Base-by-base conservation (phyloP, 2,113 vertebrate species). In the Nicator chloris region DNA sequence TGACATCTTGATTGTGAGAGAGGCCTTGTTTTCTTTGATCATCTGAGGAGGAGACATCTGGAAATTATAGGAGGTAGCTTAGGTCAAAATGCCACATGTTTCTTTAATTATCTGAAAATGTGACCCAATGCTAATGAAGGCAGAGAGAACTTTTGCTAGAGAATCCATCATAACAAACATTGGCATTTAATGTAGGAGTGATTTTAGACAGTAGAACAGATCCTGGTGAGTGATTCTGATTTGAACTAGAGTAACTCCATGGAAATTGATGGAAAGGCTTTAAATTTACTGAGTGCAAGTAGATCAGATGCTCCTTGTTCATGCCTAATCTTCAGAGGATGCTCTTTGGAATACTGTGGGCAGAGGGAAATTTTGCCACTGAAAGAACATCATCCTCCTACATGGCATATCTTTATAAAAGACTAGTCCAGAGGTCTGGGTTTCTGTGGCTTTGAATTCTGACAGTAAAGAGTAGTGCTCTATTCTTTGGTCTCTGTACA, bases 11-110 rank as follows among this genome's bases (percentile, higher is more conserved):
- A 91, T 97, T 96, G 94, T 91, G 79, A 92, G 87, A 93, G 96
- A 86, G 95, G 96, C 88, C 95, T 97, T 92, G 49, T 86, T 82
- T 95, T 73, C 95, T 97, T 97, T 97, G 96, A 96, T 97, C 96
- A 86, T 80, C 53, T 95, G 73, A 73, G 60, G 16, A 89, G 50
- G 75, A 93, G 94, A 81, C 96, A 96, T 97, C 96, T 97, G 96
- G 97, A 97, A 97, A 95, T 96, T 96, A 93, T 92, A 96, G 96
- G 92, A 96, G 96, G 93, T 95, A 96, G 81, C 71, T 92, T 73
- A 93, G 97, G 97, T 97, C 91, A 95, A 95, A 89, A 90, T 90
- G 95, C 78, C 95, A 97, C 93, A 97, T 26, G 31, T 96, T 97
- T 97, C 95, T 97, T 96, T 97, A 95, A 97, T 97, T 96, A 97